phyloP scores from a whole-genome alignment of 2,113 vertebrate species.

The Apeltes quadracus region DNA sequence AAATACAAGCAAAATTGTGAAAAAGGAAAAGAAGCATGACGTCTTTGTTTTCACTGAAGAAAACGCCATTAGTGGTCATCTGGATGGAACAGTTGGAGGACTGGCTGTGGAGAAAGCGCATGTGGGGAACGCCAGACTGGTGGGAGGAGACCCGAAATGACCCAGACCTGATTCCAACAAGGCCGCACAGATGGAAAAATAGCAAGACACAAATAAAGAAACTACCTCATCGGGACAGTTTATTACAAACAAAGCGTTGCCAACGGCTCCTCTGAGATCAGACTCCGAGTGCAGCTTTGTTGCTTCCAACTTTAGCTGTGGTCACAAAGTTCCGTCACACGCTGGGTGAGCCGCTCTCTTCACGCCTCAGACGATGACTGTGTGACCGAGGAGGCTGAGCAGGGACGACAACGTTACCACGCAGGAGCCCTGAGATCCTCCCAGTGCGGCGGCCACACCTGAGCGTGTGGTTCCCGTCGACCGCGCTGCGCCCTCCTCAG shows the following conservation, averaged over 20 bases:
- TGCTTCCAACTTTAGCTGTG: slow-evolving; percentile 38
- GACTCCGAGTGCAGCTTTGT: slow-evolving; percentile 5
- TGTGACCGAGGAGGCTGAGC: slow-evolving; percentile 6
- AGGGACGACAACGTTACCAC: slow-evolving; percentile 21
- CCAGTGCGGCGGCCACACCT: slow-evolving; percentile 58
- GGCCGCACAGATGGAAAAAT: slow-evolving; percentile 50
- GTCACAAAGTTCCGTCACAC: slow-evolving; percentile 36
- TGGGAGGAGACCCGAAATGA: slow-evolving; percentile 39
- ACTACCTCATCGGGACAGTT: slow-evolving; percentile 5
- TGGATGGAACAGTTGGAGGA: slow-evolving; percentile 8
- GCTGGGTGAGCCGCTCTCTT: slow-evolving; percentile 24
- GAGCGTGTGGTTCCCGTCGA: slow-evolving; percentile 43
- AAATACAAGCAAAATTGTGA: neutral
- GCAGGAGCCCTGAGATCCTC: slow-evolving; percentile 31
- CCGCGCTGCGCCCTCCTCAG: slow-evolving; percentile 50
- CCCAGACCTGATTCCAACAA: slow-evolving; percentile 25
- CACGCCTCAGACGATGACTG: slow-evolving; percentile 41
- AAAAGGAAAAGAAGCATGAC: neutral
- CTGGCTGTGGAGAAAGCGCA: slow-evolving; percentile 6
- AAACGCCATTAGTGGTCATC: neutral
- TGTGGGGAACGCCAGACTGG: slow-evolving; percentile 25
- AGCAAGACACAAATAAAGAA: slow-evolving; percentile 33
- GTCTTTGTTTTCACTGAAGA: neutral
- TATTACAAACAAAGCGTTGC: neutral
- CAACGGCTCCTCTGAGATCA: neutral